phyloP scores from a whole-genome alignment of 1,140 invertebrate species.

The Brachionus manjavacas region DNA sequence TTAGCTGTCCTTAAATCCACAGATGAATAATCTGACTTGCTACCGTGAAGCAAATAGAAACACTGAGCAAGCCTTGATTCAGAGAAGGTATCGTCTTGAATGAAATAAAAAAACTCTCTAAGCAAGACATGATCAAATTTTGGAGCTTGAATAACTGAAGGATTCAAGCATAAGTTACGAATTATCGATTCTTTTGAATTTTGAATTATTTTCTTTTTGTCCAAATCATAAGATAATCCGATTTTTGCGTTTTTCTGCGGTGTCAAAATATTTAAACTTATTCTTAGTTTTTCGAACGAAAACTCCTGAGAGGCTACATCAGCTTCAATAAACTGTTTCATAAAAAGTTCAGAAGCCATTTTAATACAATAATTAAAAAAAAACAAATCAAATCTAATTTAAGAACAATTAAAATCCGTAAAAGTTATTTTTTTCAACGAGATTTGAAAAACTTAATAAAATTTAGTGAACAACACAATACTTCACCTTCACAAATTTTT shows the following conservation, averaged over 20 bases:
- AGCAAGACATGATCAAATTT: neutral
- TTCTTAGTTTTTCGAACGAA: neutral
- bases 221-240: neutral
- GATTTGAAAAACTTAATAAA: too few relatives aligned
- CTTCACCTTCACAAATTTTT: too few relatives aligned
- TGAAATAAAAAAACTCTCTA: neutral
- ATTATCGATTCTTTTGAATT: neutral
- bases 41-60: neutral
- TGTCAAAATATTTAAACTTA: neutral
- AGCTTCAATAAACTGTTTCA: neutral
- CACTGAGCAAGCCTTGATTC: neutral
- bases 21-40: neutral
- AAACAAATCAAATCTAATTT: too few relatives aligned
- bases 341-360: neutral
- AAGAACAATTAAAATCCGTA: too few relatives aligned
- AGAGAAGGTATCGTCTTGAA: neutral
- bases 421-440: too few relatives aligned
- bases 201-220: neutral
- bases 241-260: neutral
- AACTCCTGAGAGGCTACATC: neutral
- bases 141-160: neutral
- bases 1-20: neutral
- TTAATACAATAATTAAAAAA: neutral
- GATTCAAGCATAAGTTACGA: neutral
- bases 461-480: too few relatives aligned